Evolutionary conservation across 2,888 invertebrate species (phyloP), one percentile per base, ranked within the genome.

Genomic region (Silvanus unidentatus): DNA sequence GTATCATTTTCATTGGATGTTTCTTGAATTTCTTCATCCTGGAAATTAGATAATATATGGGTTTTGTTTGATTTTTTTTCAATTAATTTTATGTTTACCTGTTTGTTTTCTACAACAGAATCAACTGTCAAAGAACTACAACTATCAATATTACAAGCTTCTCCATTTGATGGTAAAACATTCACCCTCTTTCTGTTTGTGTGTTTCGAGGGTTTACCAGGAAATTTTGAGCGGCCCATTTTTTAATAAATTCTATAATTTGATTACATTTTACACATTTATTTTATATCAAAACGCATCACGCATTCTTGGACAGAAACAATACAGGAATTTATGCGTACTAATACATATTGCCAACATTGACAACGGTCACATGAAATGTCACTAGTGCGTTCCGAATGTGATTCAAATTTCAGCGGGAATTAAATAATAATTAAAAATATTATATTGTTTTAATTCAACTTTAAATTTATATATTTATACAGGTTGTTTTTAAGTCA

Each of bases 181-280:
- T 86, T 87, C 68, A 88, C 81, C 74, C 88, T 82, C 73, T 86
- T 88, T 77, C 86, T 84, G 75, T 86, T 86, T 71, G 86, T 84
- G 76, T 86, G 84, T 78, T 88, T 89, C 63, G 86, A 82, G 72
- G 88, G 88, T 79, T 88, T 88, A 69, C 89, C 88, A 70, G 89
- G 88, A 81, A 88, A 88, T 79, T 84, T 84, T 74, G 84, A 84
- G 76, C 83, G 82, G 76, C 84, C 84, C 86, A 85, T 86, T 63
- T 68, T 22, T 22, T 22, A 22, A 22, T 22, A 22, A 22, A 22
- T 5, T 5, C 22, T 22, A 22, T 22, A 5, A 22, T 22, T 22
- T 22, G 22, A 22, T 22, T 62, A 65, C 62, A 59, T 57, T 46
- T 48, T 55, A 53, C 57, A 57, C 53, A 50, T 42, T 51, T 54